A percentile compares a stretch with the other conserved stretches of the same genome.
These are phyloP conservation scores for Archips xylosteana DNA, from an alignment of 2,888 invertebrate species.

Conservation along the genomic window DNA sequence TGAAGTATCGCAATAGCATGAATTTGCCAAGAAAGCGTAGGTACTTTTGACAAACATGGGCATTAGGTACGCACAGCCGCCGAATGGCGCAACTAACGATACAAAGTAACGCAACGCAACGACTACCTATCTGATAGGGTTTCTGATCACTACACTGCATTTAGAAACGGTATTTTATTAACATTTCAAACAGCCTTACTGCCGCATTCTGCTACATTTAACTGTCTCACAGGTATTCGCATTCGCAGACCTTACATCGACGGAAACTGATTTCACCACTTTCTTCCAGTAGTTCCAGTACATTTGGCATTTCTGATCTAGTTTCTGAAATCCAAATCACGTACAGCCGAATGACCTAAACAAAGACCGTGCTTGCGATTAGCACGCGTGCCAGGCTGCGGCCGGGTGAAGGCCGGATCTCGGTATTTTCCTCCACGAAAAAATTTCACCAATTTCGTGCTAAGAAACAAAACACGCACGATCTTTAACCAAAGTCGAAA, in stretches of 20 bases:
- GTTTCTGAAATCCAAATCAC: slow-evolving; percentile 65
- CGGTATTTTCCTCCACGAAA: slow-evolving; percentile 59
- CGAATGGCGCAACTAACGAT: slow-evolving; percentile 54
- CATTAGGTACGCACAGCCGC: slow-evolving; percentile 50
- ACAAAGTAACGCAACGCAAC: slow-evolving; percentile 54
- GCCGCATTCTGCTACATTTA: slow-evolving; percentile 55
- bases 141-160: slow-evolving; percentile 56
- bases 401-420: slow-evolving; percentile 52
- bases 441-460: slow-evolving; percentile 63
- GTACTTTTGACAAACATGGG: slow-evolving; percentile 58
- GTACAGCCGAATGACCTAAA: slow-evolving; percentile 62
- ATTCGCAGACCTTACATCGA: slow-evolving; percentile 28
- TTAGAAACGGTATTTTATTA: slow-evolving; percentile 53
- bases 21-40: slow-evolving; percentile 38
- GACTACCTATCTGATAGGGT: slow-evolving; percentile 58
- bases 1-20: slow-evolving; percentile 34
- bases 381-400: slow-evolving; percentile 47
- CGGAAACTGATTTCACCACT: slow-evolving; percentile 57
- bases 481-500: not conserved
- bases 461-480: slow-evolving; percentile 54
- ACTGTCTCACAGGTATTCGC: not conserved
- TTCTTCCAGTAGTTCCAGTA: slow-evolving; percentile 58
- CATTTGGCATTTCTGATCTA: slow-evolving; percentile 56
- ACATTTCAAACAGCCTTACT: slow-evolving; percentile 53
- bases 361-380: slow-evolving; percentile 53